Evolutionary conservation across 2,888 invertebrate genomes (phyloP), one percentile per base, ranked within the genome.

Genomic region (Boloria selene): DNA sequence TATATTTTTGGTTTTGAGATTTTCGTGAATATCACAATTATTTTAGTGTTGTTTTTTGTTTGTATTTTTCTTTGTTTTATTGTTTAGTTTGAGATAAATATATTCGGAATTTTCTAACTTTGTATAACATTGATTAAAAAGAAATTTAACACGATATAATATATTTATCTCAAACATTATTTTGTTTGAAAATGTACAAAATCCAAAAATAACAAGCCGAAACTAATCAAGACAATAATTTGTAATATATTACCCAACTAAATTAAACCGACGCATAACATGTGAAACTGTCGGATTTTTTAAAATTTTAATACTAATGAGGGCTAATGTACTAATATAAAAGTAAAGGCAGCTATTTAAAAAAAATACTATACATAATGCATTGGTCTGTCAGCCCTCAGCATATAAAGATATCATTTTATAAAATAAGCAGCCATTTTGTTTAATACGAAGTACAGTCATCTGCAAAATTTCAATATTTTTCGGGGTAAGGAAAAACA

Each of bases 261-360:
- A 55, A 55, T 7, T 44, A 53, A 53, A 22, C 18, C 42, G 42
- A 55, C 14, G 18, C 7, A 44, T 42, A 44, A 44, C 18, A 44
- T 55, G 42, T 44, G 4, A 22, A 18, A 44, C 2, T 26, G 45
- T 45, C 56, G 26, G 22, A 51, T 51, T 22, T 17, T 17, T 38
- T 18, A 13, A 13, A 13, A 14, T 42, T 17, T 61, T n/a, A 45
- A 58, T 22, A 58, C n/a, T 60, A 60, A 61, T 17, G 13, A 6
- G 44, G 61, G 42, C 42, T 61, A 61, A 61, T n/a, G 14, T 51
- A 61, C 61, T 61, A 61, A 52, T 61, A 16, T 61, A n/a, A 51
- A n/a, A 13, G 18, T 61, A 52, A 42, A 14, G 31, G 26, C 42
- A 42, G 16, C 22, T 22, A 42, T 16, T 50, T 31, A 38, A 16